Percentiles rank a stretch among this genome's conserved stretches.
phyloP scores from a whole-genome alignment of 2,113 vertebrate genomes.

The Oostethus manadensis region DNA sequence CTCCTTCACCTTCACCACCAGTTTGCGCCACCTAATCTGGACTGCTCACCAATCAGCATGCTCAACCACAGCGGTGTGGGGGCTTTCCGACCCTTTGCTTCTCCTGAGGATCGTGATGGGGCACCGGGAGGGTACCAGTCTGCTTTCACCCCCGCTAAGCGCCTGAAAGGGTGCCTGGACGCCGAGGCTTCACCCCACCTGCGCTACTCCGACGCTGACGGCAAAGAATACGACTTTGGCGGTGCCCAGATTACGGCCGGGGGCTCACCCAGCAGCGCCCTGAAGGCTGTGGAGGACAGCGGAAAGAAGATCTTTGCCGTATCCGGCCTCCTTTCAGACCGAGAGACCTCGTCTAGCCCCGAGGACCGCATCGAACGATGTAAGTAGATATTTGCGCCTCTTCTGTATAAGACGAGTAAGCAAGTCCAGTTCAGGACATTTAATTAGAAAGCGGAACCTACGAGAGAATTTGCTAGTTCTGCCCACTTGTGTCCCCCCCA shows the following conservation, averaged over 20 bases:
- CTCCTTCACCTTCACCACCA: slow-evolving; percentile 97
- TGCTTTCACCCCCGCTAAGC: slow-evolving; percentile 95
- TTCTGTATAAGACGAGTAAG: not conserved
- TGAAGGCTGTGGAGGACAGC: slow-evolving; percentile 91
- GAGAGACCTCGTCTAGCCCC: slow-evolving; percentile 94
- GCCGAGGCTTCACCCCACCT: slow-evolving; percentile 92
- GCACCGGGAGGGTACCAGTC: slow-evolving; percentile 93
- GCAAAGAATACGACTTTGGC: slow-evolving; percentile 97
- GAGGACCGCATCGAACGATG: slow-evolving; percentile 98
- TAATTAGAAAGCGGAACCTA: slow-evolving; percentile 29
- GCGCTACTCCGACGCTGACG: slow-evolving; percentile 96
- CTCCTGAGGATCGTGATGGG: slow-evolving; percentile 89
- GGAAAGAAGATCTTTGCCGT: slow-evolving; percentile 98
- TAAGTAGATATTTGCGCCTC: slow-evolving; percentile 74
- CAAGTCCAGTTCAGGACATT: slow-evolving; percentile 18
- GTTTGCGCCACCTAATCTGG: slow-evolving; percentile 95
- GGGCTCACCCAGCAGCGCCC: slow-evolving; percentile 84
- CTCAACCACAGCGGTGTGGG: slow-evolving; percentile 96
- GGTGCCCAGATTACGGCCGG: slow-evolving; percentile 86
- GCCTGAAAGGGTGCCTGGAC: slow-evolving; percentile 97
- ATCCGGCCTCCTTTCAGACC: slow-evolving; percentile 96
- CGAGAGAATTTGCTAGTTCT: slow-evolving; percentile 37
- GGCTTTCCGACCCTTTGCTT: slow-evolving; percentile 95
- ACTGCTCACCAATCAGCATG: slow-evolving; percentile 98
- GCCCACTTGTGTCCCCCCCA: slow-evolving; percentile 40